phyloP scores from a whole-genome alignment of 2,113 vertebrate genomes.

The Gopherus flavomarginatus region DNA sequence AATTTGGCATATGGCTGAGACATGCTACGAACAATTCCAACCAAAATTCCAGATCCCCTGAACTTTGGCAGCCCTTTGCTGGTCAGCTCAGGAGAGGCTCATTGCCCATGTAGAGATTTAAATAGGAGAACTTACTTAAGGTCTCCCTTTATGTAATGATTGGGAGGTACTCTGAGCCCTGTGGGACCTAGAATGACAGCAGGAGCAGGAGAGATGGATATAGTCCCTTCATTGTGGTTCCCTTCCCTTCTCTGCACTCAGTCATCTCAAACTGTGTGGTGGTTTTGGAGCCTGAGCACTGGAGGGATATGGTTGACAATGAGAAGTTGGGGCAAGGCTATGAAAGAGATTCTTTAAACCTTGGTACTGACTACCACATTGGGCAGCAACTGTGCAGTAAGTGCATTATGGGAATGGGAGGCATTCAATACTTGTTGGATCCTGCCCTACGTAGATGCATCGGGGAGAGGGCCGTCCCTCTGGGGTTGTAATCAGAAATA shows the following conservation, averaged over 20 bases:
- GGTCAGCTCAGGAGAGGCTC: background rate
- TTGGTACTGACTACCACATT: rapidly evolving
- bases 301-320: background rate
- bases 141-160: background rate
- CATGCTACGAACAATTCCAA: background rate
- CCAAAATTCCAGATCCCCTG: background rate
- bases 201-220: background rate
- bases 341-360: background rate
- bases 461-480: background rate
- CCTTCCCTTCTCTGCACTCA: background rate
- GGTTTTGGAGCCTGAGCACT: background rate
- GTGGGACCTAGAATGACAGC: background rate
- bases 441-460: background rate
- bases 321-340: rapidly evolving
- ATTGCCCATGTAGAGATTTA: background rate
- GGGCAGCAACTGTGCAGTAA: rapidly evolving
- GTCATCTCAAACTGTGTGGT: background rate
- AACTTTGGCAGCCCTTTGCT: background rate
- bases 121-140: background rate
- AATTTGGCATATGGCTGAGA: background rate
- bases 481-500: background rate
- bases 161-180: background rate
- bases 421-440: background rate
- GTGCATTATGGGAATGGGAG: background rate
- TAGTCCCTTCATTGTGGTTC: background rate